Base-by-base conservation (phyloP, 1,140 invertebrate genomes). In the Anastrepha obliqua region DNA sequence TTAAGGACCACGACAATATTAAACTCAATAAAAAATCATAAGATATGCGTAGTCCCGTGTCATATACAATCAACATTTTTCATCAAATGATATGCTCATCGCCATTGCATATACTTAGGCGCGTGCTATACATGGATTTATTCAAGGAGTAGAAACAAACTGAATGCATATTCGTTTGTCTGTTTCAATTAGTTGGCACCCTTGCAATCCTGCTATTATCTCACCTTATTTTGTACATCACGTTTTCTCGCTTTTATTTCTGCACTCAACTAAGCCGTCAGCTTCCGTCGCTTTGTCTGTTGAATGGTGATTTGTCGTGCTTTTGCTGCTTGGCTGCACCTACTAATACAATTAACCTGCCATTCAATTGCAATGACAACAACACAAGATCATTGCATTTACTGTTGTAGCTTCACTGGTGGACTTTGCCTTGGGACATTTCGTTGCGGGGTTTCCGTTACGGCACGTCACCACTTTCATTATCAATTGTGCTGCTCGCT, bases 281-380 rank as follows among this genome's bases (percentile, higher is more conserved):
- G 64, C 44, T 55, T 74, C 42, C 47, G 6, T 81, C 20, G 42
- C 29, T n/a, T 74, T 51, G 70, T 47, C 5, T 74, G 42, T 74
- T 74, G n/a, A 81, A 51, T 7, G 47, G 74, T 20, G 74, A 55
- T 81, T 81, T 81, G 74, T 58, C 47, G 17, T 17, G 15, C 51
- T 81, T 51, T 3, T 81, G 47, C 7, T 20, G 47, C 44, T 20
- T 51, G 74, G 39, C 51, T 2, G 17, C 47, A 9, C 47, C 44
- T 55, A 81, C 64, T 81, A 81, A 81, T 62, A 29, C 85, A 86
- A 86, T 86, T 62, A 86, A 60, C 58, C 15, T 86, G 62, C 39
- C 85, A 86, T 86, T 62, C 44, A 86, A 29, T 20, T 62, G 17
- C 85, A 62, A 86, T 20, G 42, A 86, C 85, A 60, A 62, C 85